These are phyloP conservation scores for Anas capensis DNA, from an alignment of 2,797 vertebrate species.

Conservation along the genomic window DNA sequence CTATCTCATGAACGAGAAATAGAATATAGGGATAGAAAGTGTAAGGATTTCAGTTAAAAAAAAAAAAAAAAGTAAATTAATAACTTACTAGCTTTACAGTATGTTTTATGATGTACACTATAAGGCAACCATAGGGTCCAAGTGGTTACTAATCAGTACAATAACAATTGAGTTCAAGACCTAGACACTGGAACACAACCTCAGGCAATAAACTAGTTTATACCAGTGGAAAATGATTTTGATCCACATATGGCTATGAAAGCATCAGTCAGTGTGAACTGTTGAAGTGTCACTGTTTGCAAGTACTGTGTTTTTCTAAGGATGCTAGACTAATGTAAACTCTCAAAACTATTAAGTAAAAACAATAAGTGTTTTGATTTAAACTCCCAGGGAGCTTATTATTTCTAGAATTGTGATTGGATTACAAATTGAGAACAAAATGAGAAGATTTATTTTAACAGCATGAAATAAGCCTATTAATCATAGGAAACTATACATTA, in stretches of 20 bases:
- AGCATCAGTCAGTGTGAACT: background rate
- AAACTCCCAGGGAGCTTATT: constrained; percentile 40
- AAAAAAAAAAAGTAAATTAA: background rate
- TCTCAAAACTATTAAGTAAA: constrained; percentile 27
- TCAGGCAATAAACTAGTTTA: background rate
- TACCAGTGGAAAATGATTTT: background rate
- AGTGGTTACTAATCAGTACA: background rate
- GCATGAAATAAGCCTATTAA: constrained; percentile 24
- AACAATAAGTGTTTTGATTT: constrained; percentile 58
- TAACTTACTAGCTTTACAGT: background rate
- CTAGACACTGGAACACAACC: background rate
- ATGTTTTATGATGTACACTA: background rate
- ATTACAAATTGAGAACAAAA: constrained; percentile 45
- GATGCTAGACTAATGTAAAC: background rate
- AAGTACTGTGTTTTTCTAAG: background rate
- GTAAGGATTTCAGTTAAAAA: background rate
- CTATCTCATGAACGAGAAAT: background rate
- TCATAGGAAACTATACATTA: background rate
- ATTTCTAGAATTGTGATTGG: constrained; percentile 20
- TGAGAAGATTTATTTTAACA: constrained; percentile 28
- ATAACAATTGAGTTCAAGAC: background rate
- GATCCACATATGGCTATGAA: background rate
- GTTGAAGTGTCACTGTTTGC: background rate
- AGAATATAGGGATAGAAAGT: background rate
- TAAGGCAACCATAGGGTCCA: background rate